Evolutionary conservation across 64 coral and sea anemone species (phyloP).

Genomic region (Montipora sp.): DNA sequence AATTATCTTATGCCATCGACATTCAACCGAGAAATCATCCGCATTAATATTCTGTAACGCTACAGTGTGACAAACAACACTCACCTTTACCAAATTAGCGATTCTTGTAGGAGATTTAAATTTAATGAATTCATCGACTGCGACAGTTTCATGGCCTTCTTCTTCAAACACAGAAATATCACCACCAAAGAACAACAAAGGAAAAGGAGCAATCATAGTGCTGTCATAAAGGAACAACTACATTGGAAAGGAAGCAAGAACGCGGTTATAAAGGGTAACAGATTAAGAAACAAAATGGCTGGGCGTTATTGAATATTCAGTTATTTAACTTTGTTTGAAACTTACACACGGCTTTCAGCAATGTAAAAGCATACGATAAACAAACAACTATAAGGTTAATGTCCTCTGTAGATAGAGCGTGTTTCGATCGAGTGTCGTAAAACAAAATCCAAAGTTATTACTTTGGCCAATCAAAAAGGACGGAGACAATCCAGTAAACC

Average conservation of each 20-base stretch:
- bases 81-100: slow-evolving; percentile 91
- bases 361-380: too few species aligned
- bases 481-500: too few species aligned
- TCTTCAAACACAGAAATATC: slow-evolving; percentile 80
- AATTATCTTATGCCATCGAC: not conserved
- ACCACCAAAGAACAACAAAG: slow-evolving; percentile 97
- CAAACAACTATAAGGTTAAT: too few species aligned
- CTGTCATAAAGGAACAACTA: slow-evolving; percentile 89
- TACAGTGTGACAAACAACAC: not conserved
- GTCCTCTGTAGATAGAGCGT: too few species aligned
- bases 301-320: too few species aligned
- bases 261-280: not conserved
- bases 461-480: too few species aligned
- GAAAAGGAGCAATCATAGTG: slow-evolving; percentile 91
- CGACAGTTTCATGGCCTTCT: slow-evolving; percentile 80
- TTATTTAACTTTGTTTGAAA: too few species aligned
- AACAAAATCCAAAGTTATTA: too few species aligned
- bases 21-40: not conserved
- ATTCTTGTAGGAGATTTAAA: slow-evolving; percentile 90
- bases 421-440: too few species aligned
- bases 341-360: too few species aligned
- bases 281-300: too few species aligned
- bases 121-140: slow-evolving; percentile 90
- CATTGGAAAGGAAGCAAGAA: not conserved
- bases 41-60: not conserved